These are phyloP conservation scores for Glaucidium brasilianum DNA, from an alignment of 2,113 vertebrate genomes.

Conservation along the genomic window DNA sequence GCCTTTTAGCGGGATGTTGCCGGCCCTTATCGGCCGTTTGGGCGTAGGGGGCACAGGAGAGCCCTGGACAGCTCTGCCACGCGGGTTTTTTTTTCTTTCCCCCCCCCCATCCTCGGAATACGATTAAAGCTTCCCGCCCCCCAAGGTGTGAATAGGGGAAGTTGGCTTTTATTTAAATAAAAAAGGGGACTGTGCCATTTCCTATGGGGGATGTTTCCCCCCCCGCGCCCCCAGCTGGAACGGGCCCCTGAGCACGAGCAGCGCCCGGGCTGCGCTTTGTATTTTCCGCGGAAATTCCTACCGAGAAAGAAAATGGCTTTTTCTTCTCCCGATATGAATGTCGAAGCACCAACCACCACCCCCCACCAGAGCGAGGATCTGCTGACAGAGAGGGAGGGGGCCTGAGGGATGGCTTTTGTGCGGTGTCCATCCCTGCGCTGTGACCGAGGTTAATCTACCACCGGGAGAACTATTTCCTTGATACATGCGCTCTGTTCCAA, in stretches of 20 bases:
- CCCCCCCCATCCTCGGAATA: fast-evolving
- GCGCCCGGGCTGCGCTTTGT: background rate
- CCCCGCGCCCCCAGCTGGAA: background rate
- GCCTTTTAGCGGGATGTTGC: fast-evolving
- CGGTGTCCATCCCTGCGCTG: background rate
- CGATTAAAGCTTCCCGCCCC: background rate
- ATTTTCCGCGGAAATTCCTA: background rate
- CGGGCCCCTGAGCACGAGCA: background rate
- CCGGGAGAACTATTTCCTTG: fast-evolving
- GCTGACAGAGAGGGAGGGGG: background rate
- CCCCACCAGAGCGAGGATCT: fast-evolving
- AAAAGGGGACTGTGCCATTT: background rate
- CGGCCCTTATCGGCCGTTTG: background rate
- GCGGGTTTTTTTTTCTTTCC: no score
- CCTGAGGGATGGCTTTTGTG: background rate
- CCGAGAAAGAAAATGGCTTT: background rate
- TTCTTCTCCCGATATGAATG: background rate
- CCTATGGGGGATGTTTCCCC: no score
- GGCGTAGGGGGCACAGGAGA: background rate
- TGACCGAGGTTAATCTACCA: fast-evolving
- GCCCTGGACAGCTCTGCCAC: background rate
- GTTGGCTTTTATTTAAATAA: background rate
- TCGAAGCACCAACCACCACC: background rate
- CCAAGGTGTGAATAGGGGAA: background rate
- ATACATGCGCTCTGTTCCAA: fast-evolving